Conservation (phyloP, 2,113 vertebrate genomes). For the Oryzias melastigma region DNA sequence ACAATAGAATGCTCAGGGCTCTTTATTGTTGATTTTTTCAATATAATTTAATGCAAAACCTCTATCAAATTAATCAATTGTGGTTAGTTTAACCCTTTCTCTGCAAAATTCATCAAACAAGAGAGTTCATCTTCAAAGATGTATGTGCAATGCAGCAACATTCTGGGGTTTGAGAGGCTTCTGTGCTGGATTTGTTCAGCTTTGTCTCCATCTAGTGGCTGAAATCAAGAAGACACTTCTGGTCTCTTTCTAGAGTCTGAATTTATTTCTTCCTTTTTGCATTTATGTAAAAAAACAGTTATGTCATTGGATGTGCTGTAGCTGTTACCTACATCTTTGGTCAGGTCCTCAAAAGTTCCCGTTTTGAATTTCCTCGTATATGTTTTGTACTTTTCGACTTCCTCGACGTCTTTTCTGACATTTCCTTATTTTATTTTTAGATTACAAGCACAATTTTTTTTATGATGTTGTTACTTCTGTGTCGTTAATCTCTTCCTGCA, state of each 20-base stretch:
- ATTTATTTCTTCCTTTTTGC: constrained; percentile 4
- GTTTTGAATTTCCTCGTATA: neutral
- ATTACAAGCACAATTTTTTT: neutral
- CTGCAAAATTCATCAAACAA: too few species aligned
- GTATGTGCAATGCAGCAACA: too few species aligned
- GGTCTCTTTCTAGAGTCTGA: neutral
- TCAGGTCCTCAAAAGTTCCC: neutral
- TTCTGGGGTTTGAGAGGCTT: too few species aligned
- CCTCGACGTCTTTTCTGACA: neutral
- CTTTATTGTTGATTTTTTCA: too few species aligned
- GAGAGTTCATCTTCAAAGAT: too few species aligned
- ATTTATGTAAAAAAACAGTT: too few species aligned
- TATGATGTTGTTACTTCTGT: neutral
- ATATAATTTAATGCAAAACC: too few species aligned
- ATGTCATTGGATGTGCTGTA: too few species aligned
- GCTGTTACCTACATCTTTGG: neutral
- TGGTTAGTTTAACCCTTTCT: too few species aligned
- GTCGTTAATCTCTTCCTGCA: constrained; percentile 42
- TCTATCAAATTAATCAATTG: too few species aligned
- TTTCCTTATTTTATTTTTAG: neutral
- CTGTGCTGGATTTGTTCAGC: too few species aligned
- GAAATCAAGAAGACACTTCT: neutral
- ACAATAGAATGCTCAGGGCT: too few species aligned
- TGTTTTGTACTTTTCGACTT: neutral
- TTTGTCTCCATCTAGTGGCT: constrained; percentile 66